Base-by-base conservation (phyloP, 2,113 vertebrate species). In the Rhynchomys soricoides region DNA sequence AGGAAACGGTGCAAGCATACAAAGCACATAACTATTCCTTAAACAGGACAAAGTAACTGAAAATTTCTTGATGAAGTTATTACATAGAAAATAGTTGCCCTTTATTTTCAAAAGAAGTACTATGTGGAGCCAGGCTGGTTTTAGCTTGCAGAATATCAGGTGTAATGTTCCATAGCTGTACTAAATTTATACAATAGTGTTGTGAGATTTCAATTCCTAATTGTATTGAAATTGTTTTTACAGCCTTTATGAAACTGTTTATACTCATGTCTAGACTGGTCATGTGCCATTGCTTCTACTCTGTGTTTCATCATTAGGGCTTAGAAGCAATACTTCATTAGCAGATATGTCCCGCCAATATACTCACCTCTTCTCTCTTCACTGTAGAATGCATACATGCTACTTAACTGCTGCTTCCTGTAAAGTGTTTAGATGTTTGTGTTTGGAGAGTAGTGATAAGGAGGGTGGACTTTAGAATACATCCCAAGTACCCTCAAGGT, bases 401-500 rank as follows among this genome's bases (percentile, higher is more conserved):
- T 73, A 43, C 29, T 75, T 37, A 82, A 75, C 45, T 31, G 31
- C n/a, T 95, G 75, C 83, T 66, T 95, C 74, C 77, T 93, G 74
- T 77, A 40, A 68, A 52, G 74, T 71, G 81, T 91, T 93, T 88
- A 77, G 88, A 89, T 71, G 74, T 81, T 91, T 89, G 82, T 95
- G 91, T 96, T 95, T 75, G 91, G 43, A 81, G 43, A 85, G 52
- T 45, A 78, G 93, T 95, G 91, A 91, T 70, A 96, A 93, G 86
- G 73, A 95, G 55, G 75, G n/a, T n/a, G n/a, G n/a, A n/a, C 89
- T 93, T 95, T 90, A 87, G 94, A 93, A 94, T 94, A 70, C 6
- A 94, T 93, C 88, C 89, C 48, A 64, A 19, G 86, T 55, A 71
- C 75, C 90, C 78, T n/a, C 1, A 62, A 92, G 68, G 93, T 59